Conservation (phyloP, 2,113 vertebrate genomes). For the Pedionomus torquatus region DNA sequence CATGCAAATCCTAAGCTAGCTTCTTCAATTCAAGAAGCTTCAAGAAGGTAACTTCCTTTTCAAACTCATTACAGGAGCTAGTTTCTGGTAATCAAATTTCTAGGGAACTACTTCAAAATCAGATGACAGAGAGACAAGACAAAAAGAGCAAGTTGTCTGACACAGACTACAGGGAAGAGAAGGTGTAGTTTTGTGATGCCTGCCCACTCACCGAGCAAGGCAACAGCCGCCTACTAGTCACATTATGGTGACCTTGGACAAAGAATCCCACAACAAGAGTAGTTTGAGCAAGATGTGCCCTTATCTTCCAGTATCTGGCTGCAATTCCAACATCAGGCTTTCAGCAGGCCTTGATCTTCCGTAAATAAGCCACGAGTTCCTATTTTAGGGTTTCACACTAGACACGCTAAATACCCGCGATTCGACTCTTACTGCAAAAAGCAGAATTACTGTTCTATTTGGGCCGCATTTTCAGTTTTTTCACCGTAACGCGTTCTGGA, state of each 20-base stretch:
- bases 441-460: background rate
- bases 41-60: too few relatives aligned
- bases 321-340: background rate
- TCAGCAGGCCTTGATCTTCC: background rate
- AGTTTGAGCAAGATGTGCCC: background rate
- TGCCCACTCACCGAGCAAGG: background rate
- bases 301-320: background rate
- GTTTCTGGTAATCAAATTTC: background rate
- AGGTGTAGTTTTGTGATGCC: background rate
- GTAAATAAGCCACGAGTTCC: background rate
- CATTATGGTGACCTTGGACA: background rate
- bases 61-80: rapidly evolving
- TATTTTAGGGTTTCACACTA: background rate
- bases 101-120: background rate
- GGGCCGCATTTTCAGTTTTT: background rate
- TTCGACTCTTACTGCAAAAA: background rate
- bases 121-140: background rate
- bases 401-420: background rate
- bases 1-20: background rate
- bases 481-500: rapidly evolving
- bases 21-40: too few relatives aligned
- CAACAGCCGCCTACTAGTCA: background rate
- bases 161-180: background rate
- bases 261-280: background rate
- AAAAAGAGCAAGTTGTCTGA: background rate